Evolutionary conservation across 1,140 invertebrate genomes (phyloP).

Genomic region (Drosophila triauraria): DNA sequence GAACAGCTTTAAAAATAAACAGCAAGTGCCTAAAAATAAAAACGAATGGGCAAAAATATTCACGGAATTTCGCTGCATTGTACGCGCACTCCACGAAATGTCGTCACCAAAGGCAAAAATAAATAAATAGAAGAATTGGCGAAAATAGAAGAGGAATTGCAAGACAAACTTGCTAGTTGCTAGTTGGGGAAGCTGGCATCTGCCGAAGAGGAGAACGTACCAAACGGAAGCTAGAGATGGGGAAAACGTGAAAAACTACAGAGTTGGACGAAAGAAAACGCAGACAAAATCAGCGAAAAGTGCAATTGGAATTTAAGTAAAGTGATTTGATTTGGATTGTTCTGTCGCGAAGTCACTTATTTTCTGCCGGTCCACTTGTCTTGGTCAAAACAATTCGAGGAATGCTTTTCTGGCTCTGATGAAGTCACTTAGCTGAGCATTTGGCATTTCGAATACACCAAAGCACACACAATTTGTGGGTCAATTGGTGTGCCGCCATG

Average conservation of each 20-base stretch:
- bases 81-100: constrained; percentile 47
- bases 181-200: constrained; percentile 51
- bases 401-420: constrained; percentile 54
- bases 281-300: constrained; percentile 28
- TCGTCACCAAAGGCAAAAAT: constrained; percentile 52
- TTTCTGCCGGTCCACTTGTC: constrained; percentile 37
- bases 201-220: constrained; percentile 40
- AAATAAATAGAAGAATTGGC: constrained; percentile 36
- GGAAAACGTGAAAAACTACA: constrained; percentile 31
- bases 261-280: neutral
- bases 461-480: constrained; percentile 30
- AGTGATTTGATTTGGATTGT: constrained; percentile 74
- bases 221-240: constrained; percentile 21
- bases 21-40: constrained; percentile 67
- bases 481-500: constrained; percentile 24
- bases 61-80: constrained; percentile 59
- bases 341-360: constrained; percentile 55
- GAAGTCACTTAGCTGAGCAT: constrained; percentile 24
- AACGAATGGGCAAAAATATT: constrained; percentile 56
- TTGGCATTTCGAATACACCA: constrained; percentile 14
- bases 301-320: constrained; percentile 72
- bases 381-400: constrained; percentile 52
- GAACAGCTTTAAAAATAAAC: constrained; percentile 64
- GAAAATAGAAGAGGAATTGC: constrained; percentile 38
- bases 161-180: constrained; percentile 53